These are phyloP conservation scores for Donacobius atricapilla DNA, from an alignment of 2,113 vertebrate genomes.

Conservation along the genomic window DNA sequence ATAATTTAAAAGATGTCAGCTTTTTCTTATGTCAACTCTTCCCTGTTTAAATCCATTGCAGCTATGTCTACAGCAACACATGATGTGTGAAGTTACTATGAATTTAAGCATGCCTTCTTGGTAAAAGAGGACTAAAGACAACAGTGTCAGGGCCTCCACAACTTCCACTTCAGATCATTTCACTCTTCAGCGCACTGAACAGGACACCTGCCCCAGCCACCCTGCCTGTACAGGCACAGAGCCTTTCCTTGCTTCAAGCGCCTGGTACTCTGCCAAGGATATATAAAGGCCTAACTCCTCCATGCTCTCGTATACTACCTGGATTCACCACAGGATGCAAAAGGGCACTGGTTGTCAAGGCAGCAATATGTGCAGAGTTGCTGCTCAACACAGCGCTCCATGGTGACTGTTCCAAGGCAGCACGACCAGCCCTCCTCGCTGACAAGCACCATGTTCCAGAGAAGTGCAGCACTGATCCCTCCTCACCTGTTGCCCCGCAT, in stretches of 20 bases:
- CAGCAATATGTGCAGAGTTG: neutral
- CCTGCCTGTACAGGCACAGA: neutral
- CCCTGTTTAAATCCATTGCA: neutral
- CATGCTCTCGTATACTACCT: neutral
- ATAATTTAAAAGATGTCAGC: neutral
- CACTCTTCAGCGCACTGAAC: neutral
- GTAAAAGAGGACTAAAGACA: neutral
- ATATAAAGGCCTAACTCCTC: neutral
- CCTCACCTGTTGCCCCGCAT: neutral
- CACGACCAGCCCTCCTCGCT: accelerated
- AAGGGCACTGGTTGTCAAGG: neutral
- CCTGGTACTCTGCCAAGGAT: neutral
- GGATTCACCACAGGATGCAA: neutral
- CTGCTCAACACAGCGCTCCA: neutral
- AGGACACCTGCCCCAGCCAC: neutral
- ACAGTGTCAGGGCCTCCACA: neutral
- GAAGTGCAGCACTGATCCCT: neutral
- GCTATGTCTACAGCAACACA: neutral
- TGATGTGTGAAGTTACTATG: neutral
- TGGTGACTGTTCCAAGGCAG: neutral
- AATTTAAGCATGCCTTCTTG: neutral
- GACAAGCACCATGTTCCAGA: accelerated
- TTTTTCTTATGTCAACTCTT: neutral
- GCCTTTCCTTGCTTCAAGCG: neutral
- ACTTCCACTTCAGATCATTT: neutral